Base-by-base conservation (phyloP, 2,113 vertebrate species). In the Monopterus albus region DNA sequence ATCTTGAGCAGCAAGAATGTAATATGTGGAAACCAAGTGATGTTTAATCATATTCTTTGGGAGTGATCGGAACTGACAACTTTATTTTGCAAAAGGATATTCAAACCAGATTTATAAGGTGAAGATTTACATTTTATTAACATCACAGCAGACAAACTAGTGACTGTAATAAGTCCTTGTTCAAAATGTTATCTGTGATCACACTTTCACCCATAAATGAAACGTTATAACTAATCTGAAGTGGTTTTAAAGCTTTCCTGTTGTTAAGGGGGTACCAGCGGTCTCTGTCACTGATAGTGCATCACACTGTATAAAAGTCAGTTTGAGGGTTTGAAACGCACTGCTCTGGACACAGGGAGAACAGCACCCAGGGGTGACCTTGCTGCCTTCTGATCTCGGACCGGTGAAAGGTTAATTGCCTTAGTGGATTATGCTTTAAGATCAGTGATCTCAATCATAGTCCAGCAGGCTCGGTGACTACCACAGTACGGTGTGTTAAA, bases 361-460 rank as follows among this genome's bases (percentile, higher is more conserved):
- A 83, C 90, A 81, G 89, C 84, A 85, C 70, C 87, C 83, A 84
- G 84, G 90, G 89, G 91, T 93, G 91, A 92, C 92, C 91, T 92
- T 92, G 91, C 81, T 92, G 91, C 81, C 77, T 60, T 67, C 86
- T 85, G 91, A 93, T 92, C 90, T 88, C 82, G 83, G 78, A 86
- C 86, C 74, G 85, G 81, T 89, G 82, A 90, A 90, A 92, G 89
- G 91, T 91, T 92, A 91, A 94, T 89, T 92, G 89, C 81, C 84
- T 88, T 90, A 93, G 83, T 91, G 88, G 92, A 92, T 94, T 94
- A 94, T 57, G 74, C 72, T 62, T 89, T 88, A 85, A 90, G 79
- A 91, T 86, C 82, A 83, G 86, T 63, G 86, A 88, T 91, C 85
- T 81, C 89, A 92, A 86, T 91, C 88, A 72, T 23, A 53, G 60